Base-by-base conservation (phyloP, 2,797 vertebrate genomes). In the Gallinago stenura region DNA sequence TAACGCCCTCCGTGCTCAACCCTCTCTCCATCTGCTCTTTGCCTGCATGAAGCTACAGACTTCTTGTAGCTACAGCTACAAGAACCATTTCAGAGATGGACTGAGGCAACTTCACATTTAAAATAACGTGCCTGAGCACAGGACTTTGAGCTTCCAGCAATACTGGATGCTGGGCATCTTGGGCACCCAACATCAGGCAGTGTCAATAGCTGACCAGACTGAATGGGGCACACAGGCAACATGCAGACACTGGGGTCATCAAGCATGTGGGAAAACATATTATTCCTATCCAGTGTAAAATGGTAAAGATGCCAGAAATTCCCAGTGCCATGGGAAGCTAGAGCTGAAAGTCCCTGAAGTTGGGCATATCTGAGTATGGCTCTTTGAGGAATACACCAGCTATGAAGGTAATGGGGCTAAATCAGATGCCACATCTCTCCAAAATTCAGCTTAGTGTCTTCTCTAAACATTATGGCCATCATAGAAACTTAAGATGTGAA, bases 101-200 rank as follows among this genome's bases (percentile, higher is more conserved):
- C 65, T 15, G 43, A 43, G 21, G 33, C 41, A 81, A 24, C 33
- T 57, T 26, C 10, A 17, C 39, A 1, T 45, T 45, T 57, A 1
- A 2, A 69, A 37, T 33, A 37, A 54, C 0, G 0, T 1, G 7
- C 33, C 24, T 41, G 24, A 69, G 22, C 24, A 7, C n/a, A 11
- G 9, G 13, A 43, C 8, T 15, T 35, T 10, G 48, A 30, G 50
- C 17, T 9, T 33, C 25, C 30, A 68, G 20, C 43, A 28, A 14
- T 16, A 56, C 51, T 9, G 7, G 39, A 31, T 57, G 15, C n/a
- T 54, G 51, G 51, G 28, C 51, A 31, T 31, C 51, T n/a, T n/a
- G 18, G 45, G 26, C 35, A n/a, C 19, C 50, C 51, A 58, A 4
- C 25, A 41, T 54, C 37, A 45, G 33, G 5, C 48, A 81, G 11